Evolutionary conservation across 2,113 vertebrate genomes (phyloP), one percentile per base, ranked within the genome.

Genomic region (Solenodon paradoxus): DNA sequence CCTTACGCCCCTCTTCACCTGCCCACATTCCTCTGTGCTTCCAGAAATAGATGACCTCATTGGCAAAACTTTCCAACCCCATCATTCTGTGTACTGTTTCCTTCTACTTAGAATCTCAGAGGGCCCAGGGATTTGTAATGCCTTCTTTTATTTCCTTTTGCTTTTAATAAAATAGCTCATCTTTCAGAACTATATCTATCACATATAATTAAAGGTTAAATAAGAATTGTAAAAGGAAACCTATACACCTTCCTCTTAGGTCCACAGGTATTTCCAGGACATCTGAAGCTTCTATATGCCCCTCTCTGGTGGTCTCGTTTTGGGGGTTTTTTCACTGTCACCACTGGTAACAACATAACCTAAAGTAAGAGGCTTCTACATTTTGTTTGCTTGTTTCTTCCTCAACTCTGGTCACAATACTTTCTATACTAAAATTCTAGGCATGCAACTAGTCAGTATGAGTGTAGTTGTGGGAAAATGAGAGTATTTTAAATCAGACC

Each of bases 131-230:
- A 45, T 74, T 88, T 71, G 59, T 66, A 96, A 89, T 26, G 85
- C n/a, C 42, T 83, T 53, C 75, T 90, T 75, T 63, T 90, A 87
- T 75, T 96, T 96, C 51, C 74, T 93, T 95, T 88, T 80, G 64
- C 53, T 93, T 95, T 95, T 80, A 68, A 82, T 90, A 85, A 92
- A 78, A 66, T 17, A 74, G 15, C 28, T 94, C 88, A 68, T 82
- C 69, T 57, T 96, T 90, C 64, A 71, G 51, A 93, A 86, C 26
- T 20, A 0, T 42, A 35, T 53, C 35, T 53, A 28, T 13, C 26
- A 7, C 17, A 28, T 47, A 26, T 24, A 53, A 51, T 8, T 28
- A 66, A n/a, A 51, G 72, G 49, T 78, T 81, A 26, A 7, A 57
- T 24, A 68, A 22, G 32, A 72, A 78, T 53, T 55, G 47, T 45